These are phyloP conservation scores for Drosophila multiciliata DNA, from an alignment of 2,888 invertebrate genomes.

Conservation along the genomic window DNA sequence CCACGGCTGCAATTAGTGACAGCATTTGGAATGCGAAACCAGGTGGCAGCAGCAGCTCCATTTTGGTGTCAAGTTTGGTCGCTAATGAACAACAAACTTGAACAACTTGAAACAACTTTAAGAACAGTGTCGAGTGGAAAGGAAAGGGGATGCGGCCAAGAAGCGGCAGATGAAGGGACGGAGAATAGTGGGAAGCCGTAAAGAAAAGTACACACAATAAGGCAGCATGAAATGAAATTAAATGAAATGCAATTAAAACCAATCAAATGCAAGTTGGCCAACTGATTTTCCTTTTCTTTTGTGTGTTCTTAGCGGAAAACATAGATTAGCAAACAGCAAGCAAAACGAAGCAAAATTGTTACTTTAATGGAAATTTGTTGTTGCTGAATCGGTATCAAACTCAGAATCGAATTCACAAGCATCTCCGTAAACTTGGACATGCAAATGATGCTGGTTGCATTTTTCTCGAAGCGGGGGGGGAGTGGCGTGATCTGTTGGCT, in stretches of 20 bases:
- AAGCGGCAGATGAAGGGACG: not conserved
- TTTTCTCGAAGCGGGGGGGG: not conserved
- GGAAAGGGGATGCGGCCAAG: not conserved
- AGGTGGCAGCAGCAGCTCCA: constrained; percentile 39
- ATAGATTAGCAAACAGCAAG: constrained; percentile 45
- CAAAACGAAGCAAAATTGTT: not conserved
- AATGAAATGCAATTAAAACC: constrained; percentile 78
- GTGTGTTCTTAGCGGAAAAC: not conserved
- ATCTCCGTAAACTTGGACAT: constrained; percentile 58
- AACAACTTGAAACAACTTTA: constrained; percentile 45
- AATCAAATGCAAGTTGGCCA: constrained; percentile 58
- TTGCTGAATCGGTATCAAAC: constrained; percentile 17
- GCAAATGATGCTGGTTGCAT: constrained; percentile 57
- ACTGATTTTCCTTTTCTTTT: constrained; percentile 1
- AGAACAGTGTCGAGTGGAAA: not conserved
- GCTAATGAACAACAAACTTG: constrained; percentile 77
- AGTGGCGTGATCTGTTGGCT: too few relatives aligned
- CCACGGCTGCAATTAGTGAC: constrained; percentile 56
- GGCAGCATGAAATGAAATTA: constrained; percentile 55
- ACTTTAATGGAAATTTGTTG: constrained; percentile 10
- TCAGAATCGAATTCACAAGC: constrained; percentile 14
- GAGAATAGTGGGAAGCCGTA: constrained; percentile 5
- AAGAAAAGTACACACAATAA: constrained; percentile 53
- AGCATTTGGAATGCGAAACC: constrained; percentile 43
- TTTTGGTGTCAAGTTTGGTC: constrained; percentile 56